Conservation (phyloP, 2,888 invertebrate genomes). For the Cryptocephalus primarius region DNA sequence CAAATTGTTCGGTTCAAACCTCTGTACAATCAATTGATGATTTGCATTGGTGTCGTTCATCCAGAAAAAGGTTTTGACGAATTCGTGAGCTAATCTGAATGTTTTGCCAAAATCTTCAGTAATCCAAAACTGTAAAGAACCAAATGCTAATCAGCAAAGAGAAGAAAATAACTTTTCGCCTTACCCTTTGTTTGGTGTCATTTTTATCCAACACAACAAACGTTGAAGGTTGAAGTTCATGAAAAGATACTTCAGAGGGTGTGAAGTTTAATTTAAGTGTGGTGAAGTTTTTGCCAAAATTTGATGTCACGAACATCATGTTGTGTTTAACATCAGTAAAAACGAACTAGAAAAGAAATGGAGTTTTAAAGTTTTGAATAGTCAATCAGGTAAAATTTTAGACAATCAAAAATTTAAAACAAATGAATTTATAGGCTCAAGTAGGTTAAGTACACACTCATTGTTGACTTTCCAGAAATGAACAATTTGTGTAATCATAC, state of each 20-base stretch:
- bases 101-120: slow-evolving; percentile 64
- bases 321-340: slow-evolving; percentile 73
- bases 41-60: slow-evolving; percentile 36
- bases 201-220: slow-evolving; percentile 69
- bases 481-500: too few species aligned
- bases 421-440: too few species aligned
- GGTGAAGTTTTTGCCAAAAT: slow-evolving; percentile 60
- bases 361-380: too few species aligned
- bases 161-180: slow-evolving; percentile 1
- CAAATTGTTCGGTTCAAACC: slow-evolving; percentile 50
- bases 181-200: slow-evolving; percentile 50
- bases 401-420: too few species aligned
- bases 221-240: slow-evolving; percentile 56
- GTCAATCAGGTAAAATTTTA: too few species aligned
- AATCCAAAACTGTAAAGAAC: slow-evolving; percentile 54
- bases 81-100: slow-evolving; percentile 58
- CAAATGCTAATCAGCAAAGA: background rate
- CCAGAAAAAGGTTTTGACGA: slow-evolving; percentile 74
- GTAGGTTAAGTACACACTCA: too few species aligned
- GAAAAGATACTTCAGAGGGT: slow-evolving; percentile 68
- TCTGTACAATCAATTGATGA: slow-evolving; percentile 53
- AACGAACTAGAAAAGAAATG: slow-evolving; percentile 56
- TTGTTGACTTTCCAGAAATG: too few species aligned
- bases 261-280: slow-evolving; percentile 56
- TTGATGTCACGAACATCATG: slow-evolving; percentile 61